Percentiles rank a stretch among this genome's conserved stretches.
Conservation (phyloP, 2,113 vertebrate species). For the Nibea coibor region DNA sequence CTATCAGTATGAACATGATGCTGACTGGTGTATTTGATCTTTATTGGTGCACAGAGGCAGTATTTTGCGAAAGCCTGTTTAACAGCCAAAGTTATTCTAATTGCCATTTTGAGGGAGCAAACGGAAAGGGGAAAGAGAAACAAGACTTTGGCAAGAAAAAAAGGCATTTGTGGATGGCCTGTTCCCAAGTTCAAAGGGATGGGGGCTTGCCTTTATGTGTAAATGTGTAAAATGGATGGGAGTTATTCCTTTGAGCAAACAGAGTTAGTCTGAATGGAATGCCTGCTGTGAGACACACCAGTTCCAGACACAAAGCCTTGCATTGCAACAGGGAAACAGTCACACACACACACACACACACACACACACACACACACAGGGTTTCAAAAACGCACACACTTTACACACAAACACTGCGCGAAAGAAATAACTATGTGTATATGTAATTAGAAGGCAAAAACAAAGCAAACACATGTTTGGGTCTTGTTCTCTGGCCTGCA, state of each 20-base stretch:
- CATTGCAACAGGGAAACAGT: slow-evolving; percentile 41
- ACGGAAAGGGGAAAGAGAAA: not conserved
- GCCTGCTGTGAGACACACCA: slow-evolving; percentile 69
- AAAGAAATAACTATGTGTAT: slow-evolving; percentile 73
- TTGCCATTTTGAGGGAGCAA: slow-evolving; percentile 15
- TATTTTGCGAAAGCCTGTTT: slow-evolving; percentile 8
- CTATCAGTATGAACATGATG: slow-evolving; percentile 43
- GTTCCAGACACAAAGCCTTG: slow-evolving; percentile 67
- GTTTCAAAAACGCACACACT: slow-evolving; percentile 31
- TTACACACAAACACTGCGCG: slow-evolving; percentile 45
- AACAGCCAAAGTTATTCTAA: slow-evolving; percentile 14
- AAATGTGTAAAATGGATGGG: slow-evolving; percentile 49
- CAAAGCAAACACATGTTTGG: slow-evolving; percentile 76
- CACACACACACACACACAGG: not conserved
- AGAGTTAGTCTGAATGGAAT: slow-evolving; percentile 69
- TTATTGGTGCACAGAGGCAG: slow-evolving; percentile 31
- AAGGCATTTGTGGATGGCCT: slow-evolving; percentile 28
- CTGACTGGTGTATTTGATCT: slow-evolving; percentile 12
- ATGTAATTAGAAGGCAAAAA: slow-evolving; percentile 79
- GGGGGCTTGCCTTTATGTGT: slow-evolving; percentile 32
- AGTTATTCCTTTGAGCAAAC: slow-evolving; percentile 62
- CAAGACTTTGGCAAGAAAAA: not conserved
- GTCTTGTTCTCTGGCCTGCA: slow-evolving; percentile 59
- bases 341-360: slow-evolving; percentile 41
- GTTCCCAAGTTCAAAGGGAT: slow-evolving; percentile 53